These are phyloP conservation scores for Diaphora mendica DNA, from an alignment of 2,888 invertebrate genomes.

Conservation along the genomic window DNA sequence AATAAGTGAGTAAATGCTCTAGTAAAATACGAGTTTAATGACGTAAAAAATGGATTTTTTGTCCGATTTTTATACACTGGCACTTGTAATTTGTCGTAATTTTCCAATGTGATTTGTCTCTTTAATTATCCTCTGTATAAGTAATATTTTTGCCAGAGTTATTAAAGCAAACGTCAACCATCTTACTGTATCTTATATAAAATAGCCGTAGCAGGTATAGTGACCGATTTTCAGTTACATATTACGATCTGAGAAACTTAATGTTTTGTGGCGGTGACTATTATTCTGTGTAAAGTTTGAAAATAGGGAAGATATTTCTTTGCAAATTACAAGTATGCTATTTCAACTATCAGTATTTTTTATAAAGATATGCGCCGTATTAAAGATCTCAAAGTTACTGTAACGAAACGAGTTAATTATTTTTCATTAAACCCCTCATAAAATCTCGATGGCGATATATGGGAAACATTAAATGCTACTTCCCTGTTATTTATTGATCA, in stretches of 20 bases:
- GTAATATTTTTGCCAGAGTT: not conserved
- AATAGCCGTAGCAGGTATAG: not conserved
- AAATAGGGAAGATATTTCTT: not conserved
- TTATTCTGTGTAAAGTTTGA: not conserved
- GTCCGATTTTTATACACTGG: slow-evolving; percentile 32
- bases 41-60: slow-evolving; percentile 8
- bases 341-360: not conserved
- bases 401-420: slow-evolving; percentile 36
- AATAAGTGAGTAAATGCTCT: slow-evolving; percentile 12
- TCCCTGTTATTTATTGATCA: slow-evolving; percentile 50
- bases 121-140: slow-evolving; percentile 33
- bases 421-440: slow-evolving; percentile 44
- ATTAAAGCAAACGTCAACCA: not conserved
- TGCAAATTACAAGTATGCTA: not conserved
- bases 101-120: slow-evolving; percentile 44
- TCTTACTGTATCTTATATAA: not conserved
- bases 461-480: slow-evolving; percentile 48
- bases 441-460: slow-evolving; percentile 38
- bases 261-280: not conserved
- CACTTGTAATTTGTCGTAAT: slow-evolving; percentile 57
- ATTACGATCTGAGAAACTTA: not conserved
- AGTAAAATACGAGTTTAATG: not conserved
- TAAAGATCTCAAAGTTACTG: not conserved
- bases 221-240: not conserved
- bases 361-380: not conserved